A percentile compares a stretch with the other conserved stretches of the same genome.
These are phyloP conservation scores for Anhinga anhinga DNA, from an alignment of 2,113 vertebrate species.

Conservation along the genomic window DNA sequence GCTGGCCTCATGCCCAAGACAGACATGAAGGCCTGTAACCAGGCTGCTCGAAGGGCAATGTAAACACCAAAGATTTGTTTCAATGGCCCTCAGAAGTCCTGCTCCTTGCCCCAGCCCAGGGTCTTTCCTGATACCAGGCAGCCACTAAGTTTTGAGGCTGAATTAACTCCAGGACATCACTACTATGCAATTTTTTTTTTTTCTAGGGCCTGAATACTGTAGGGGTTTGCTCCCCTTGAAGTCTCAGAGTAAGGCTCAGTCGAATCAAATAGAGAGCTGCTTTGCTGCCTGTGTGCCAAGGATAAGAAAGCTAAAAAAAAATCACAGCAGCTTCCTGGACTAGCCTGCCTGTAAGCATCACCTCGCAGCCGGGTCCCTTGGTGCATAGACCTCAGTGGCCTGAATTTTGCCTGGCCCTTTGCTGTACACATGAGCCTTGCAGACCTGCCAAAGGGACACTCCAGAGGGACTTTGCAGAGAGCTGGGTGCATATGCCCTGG, in stretches of 20 bases:
- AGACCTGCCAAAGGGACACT: not conserved
- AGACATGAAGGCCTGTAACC: not conserved
- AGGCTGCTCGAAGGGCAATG: not conserved
- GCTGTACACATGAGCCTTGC: not conserved
- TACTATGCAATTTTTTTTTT: not conserved
- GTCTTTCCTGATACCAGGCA: not conserved
- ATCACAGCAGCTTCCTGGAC: not conserved
- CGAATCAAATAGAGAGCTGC: not conserved
- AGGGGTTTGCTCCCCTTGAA: not conserved
- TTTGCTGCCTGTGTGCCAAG: not conserved
- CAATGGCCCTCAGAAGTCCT: not conserved
- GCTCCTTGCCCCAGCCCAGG: accelerated
- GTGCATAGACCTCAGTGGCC: not conserved
- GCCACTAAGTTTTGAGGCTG: not conserved
- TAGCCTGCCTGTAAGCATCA: not conserved
- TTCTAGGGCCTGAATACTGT: not conserved
- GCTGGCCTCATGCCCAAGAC: not conserved
- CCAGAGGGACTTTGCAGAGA: not conserved
- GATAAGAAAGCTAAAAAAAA: not conserved
- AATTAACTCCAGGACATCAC: not conserved
- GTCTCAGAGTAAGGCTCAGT: not conserved
- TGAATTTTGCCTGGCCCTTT: not conserved
- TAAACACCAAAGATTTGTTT: not conserved
- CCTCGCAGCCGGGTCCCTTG: accelerated
- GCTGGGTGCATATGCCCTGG: accelerated